Percentiles rank a stretch among this genome's conserved stretches.
Conservation (phyloP, 1,140 invertebrate species). For the Drosophila orena region DNA sequence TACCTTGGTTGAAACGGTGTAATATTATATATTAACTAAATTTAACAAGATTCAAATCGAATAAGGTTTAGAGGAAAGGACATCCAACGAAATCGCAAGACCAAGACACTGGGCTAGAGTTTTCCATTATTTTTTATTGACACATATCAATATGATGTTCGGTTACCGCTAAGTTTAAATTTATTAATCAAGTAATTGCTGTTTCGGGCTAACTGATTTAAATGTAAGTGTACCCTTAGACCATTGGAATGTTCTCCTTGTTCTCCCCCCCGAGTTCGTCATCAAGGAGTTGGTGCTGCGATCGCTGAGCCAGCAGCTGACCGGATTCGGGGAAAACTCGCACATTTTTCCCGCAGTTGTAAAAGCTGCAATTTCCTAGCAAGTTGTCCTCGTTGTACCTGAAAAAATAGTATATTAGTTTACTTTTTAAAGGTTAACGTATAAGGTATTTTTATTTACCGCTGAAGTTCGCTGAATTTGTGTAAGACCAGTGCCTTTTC, state of each 20-base stretch:
- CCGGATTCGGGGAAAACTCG: conserved; percentile 48
- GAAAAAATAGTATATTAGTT: background rate
- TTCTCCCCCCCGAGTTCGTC: conserved; percentile 60
- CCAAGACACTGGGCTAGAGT: background rate
- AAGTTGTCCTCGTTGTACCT: conserved; percentile 61
- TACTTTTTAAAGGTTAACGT: too few species aligned
- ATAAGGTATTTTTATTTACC: conserved; percentile 15
- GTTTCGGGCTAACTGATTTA: background rate
- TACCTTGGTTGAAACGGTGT: too few species aligned
- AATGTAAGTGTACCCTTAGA: conserved; percentile 8
- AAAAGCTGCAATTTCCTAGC: conserved; percentile 54
- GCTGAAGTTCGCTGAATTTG: conserved; percentile 53
- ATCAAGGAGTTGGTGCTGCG: conserved; percentile 44
- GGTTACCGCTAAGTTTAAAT: conserved; percentile 23
- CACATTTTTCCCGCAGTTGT: conserved; percentile 45
- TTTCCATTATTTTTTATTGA: background rate
- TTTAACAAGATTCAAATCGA: too few species aligned
- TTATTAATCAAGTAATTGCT: conserved; percentile 3
- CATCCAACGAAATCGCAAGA: background rate
- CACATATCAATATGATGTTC: background rate
- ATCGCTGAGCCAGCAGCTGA: conserved; percentile 53
- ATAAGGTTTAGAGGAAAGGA: too few species aligned
- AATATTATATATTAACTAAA: too few species aligned
- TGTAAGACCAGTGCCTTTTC: conserved; percentile 38
- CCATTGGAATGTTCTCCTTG: conserved; percentile 55